phyloP scores from a whole-genome alignment of 2,888 invertebrate species.

The Agriopis leucophaearia region DNA sequence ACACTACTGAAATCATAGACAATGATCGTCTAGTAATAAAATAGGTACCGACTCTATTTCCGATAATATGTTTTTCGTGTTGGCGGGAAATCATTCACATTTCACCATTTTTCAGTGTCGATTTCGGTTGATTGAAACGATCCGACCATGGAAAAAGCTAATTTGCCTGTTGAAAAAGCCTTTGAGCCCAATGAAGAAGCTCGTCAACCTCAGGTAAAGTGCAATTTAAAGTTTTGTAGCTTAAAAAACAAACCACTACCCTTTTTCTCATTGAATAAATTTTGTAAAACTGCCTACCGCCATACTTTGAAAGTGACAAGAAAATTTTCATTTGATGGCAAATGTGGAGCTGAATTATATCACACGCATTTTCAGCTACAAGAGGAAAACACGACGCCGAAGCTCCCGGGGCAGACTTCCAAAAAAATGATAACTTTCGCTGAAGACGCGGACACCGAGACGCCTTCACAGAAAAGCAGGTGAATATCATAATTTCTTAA shows the following conservation, averaged over 20 bases:
- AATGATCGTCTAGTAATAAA: too few relatives aligned
- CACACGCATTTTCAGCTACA: conserved; percentile 37
- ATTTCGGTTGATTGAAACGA: conserved; percentile 13
- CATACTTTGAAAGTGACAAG: not conserved
- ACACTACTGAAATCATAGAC: too few relatives aligned
- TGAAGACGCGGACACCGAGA: conserved; percentile 53
- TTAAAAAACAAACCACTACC: not conserved
- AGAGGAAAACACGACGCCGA: conserved; percentile 49
- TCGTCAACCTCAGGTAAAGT: conserved; percentile 60
- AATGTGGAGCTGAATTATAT: not conserved
- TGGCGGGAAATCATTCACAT: conserved; percentile 2
- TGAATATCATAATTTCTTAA: conserved; percentile 39
- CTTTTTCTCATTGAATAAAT: not conserved
- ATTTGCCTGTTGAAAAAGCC: conserved; percentile 69
- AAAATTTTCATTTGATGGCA: not conserved
- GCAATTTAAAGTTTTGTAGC: conserved; percentile 10
- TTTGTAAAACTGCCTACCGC: conserved; percentile 5
- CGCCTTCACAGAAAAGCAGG: conserved; percentile 63
- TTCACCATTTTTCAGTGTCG: conserved; percentile 19
- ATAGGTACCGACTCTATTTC: too few relatives aligned
- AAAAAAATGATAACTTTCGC: conserved; percentile 59
- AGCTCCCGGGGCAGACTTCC: conserved; percentile 32
- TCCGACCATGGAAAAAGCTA: conserved; percentile 59
- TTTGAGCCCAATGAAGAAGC: conserved; percentile 73
- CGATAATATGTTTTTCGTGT: not conserved